A percentile compares a stretch with the other conserved stretches of the same genome.
Evolutionary conservation across 2,888 invertebrate genomes (phyloP).

Genomic region (Drosophila kambysellisi): DNA sequence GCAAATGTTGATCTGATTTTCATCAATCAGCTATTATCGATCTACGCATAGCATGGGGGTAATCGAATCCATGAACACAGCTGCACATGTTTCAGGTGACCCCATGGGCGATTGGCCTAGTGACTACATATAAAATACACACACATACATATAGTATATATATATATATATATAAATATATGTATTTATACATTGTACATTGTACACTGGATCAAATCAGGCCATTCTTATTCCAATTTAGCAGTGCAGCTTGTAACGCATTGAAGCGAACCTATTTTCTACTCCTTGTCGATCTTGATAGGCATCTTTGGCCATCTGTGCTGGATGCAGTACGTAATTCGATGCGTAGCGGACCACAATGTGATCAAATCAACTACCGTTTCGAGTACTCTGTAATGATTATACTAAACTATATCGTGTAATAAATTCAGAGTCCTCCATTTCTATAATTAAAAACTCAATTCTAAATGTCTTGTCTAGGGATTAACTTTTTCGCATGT

Average conservation of each 20-base stretch:
- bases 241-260: neutral
- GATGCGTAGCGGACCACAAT: neutral
- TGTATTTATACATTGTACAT: neutral
- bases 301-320: neutral
- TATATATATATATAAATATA: conserved; percentile 1
- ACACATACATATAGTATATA: neutral
- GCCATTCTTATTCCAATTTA: neutral
- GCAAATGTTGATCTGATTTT: conserved; percentile 41
- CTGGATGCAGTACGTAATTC: neutral
- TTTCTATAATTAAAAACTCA: too few relatives aligned
- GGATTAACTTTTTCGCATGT: too few relatives aligned
- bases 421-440: too few relatives aligned
- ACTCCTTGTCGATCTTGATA: neutral
- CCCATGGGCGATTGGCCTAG: conserved; percentile 56
- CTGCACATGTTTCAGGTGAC: conserved; percentile 42
- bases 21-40: conserved; percentile 43
- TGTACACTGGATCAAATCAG: neutral
- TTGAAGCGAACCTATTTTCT: neutral
- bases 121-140: conserved; percentile 8
- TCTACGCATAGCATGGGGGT: conserved; percentile 5
- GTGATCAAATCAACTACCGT: neutral
- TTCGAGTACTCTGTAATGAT: too few relatives aligned
- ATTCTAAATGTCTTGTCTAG: too few relatives aligned
- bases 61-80: conserved; percentile 16
- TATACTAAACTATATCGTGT: too few relatives aligned